Conservation (phyloP, 1,140 invertebrate species). For the Pinna nobilis region DNA sequence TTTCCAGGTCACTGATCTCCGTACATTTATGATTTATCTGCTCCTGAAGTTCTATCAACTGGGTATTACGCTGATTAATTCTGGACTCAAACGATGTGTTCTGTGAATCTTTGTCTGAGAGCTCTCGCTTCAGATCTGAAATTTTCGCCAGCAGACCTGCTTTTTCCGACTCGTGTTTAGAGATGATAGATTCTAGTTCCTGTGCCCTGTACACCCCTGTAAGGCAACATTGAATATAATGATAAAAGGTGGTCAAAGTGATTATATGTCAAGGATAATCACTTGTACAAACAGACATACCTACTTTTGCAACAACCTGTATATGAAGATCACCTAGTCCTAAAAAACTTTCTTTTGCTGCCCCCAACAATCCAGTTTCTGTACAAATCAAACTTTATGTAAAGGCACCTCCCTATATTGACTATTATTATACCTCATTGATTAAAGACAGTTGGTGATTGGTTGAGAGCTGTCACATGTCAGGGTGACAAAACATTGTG, state of each 20-base stretch:
- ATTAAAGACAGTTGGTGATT: too few species aligned
- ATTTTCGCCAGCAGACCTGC: conserved; percentile 45
- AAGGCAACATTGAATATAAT: not conserved
- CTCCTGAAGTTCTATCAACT: conserved; percentile 68
- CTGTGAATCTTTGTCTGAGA: conserved; percentile 59
- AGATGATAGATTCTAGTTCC: conserved; percentile 57
- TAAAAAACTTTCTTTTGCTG: not conserved
- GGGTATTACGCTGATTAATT: conserved; percentile 63
- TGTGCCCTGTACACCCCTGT: conserved; percentile 54
- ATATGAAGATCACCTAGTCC: not conserved
- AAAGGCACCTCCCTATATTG: too few species aligned
- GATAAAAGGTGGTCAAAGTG: too few species aligned
- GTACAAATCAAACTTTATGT: too few species aligned
- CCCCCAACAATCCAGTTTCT: too few species aligned
- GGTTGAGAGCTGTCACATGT: too few species aligned
- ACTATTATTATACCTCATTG: too few species aligned
- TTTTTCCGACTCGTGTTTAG: conserved; percentile 55
- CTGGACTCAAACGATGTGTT: conserved; percentile 56
- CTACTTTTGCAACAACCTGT: not conserved
- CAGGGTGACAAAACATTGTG: too few species aligned
- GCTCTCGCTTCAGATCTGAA: conserved; percentile 42
- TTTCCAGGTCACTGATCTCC: conserved; percentile 60
- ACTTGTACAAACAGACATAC: not conserved
- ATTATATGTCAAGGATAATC: not conserved
- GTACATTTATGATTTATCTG: conserved; percentile 60